Percentiles rank a stretch among this genome's conserved stretches.
Conservation (phyloP, 1,140 invertebrate species). For the Aphaenogaster rudis region DNA sequence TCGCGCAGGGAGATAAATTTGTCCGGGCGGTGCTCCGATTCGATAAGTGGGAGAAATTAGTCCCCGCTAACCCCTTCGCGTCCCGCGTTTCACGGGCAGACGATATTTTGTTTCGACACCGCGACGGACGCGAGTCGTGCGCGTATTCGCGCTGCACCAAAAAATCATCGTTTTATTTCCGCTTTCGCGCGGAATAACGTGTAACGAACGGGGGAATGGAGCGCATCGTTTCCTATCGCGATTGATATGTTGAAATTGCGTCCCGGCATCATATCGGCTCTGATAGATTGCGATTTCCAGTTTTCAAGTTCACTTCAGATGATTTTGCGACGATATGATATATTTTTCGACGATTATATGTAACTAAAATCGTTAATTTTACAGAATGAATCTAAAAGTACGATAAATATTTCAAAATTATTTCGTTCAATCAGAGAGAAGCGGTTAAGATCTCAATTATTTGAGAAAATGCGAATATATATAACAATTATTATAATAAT, state of each 20-base stretch:
- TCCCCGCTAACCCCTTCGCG: neutral
- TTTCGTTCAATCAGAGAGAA: neutral
- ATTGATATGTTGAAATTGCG: constrained; percentile 59
- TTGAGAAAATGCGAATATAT: neutral
- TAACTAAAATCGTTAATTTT: neutral
- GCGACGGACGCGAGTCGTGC: neutral
- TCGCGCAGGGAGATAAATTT: constrained; percentile 29
- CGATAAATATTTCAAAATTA: neutral
- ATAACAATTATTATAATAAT: neutral
- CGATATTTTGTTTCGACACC: constrained; percentile 35
- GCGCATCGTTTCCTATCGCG: constrained; percentile 12
- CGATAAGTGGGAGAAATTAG: constrained; percentile 45
- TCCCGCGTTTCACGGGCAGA: neutral
- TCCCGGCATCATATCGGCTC: neutral
- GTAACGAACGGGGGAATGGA: constrained; percentile 39
- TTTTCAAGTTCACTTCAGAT: constrained; percentile 40
- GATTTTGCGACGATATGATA: constrained; percentile 16
- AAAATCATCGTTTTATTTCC: constrained; percentile 59
- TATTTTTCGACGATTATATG: neutral
- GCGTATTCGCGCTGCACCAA: neutral
- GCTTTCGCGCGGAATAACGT: constrained; percentile 46
- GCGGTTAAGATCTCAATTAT: constrained; percentile 1
- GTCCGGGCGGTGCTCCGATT: constrained; percentile 20
- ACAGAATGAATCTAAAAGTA: neutral
- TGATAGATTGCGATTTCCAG: constrained; percentile 50